A percentile compares a stretch with the other conserved stretches of the same genome.
Conservation (phyloP, 2,888 invertebrate species). For the Agapostemon virescens region DNA sequence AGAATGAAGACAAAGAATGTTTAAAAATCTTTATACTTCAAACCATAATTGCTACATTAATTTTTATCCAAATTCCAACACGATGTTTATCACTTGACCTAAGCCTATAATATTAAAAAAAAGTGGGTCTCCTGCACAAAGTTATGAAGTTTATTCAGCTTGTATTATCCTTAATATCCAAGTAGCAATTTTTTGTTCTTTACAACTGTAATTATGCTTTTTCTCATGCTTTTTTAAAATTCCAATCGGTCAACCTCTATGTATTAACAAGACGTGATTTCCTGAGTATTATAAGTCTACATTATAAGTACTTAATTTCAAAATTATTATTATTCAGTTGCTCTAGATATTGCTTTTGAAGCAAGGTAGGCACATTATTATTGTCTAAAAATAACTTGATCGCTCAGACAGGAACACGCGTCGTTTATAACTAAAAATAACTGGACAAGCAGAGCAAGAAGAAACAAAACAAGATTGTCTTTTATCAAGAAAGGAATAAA, state of each 20-base stretch:
- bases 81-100: too few relatives aligned
- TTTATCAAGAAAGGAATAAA: neutral
- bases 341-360: neutral
- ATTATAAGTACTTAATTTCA: neutral
- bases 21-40: neutral
- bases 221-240: neutral
- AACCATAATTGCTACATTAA: too few relatives aligned
- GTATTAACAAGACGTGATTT: neutral
- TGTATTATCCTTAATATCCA: neutral
- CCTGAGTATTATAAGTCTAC: neutral
- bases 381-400: constrained; percentile 7
- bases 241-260: neutral
- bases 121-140: too few relatives aligned
- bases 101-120: too few relatives aligned
- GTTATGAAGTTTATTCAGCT: neutral
- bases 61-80: too few relatives aligned
- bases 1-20: neutral
- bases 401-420: neutral
- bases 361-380: neutral
- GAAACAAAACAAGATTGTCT: neutral
- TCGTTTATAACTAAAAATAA: neutral
- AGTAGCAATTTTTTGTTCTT: neutral
- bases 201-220: neutral
- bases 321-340: neutral
- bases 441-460: neutral